Conservation (phyloP, 2,888 invertebrate genomes). For the Lithosia quadra region DNA sequence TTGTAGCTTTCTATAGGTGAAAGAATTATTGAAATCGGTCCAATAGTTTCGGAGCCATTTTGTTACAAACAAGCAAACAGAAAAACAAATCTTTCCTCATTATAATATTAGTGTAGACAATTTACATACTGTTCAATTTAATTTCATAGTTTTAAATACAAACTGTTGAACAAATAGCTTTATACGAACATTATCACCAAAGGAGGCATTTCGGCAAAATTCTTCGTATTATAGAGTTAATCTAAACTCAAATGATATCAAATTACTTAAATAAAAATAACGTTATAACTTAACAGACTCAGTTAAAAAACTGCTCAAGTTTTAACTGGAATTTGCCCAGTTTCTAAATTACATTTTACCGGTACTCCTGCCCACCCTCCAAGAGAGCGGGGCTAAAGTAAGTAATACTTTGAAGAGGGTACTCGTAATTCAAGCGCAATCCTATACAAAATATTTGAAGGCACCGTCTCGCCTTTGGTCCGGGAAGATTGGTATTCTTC, state of each 20-base stretch:
- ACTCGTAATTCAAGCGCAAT: conserved; percentile 54
- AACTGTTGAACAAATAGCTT: too few species aligned
- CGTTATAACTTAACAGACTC: neutral
- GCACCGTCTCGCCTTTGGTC: conserved; percentile 22
- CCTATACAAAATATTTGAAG: conserved; percentile 42
- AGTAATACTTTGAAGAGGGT: conserved; percentile 50
- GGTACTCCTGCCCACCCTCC: conserved; percentile 8
- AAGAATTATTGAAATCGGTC: too few species aligned
- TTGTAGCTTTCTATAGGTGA: too few species aligned
- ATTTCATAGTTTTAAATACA: too few species aligned
- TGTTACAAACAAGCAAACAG: too few species aligned
- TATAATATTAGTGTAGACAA: too few species aligned
- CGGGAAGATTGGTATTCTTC: conserved; percentile 52
- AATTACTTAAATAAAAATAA: neutral
- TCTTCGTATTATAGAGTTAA: too few species aligned
- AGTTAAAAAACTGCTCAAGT: neutral
- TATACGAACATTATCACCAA: too few species aligned
- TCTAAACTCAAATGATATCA: neutral
- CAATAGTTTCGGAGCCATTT: too few species aligned
- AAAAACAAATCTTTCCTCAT: too few species aligned
- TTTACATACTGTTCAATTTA: too few species aligned
- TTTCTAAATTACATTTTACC: neutral
- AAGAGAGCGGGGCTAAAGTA: conserved; percentile 15
- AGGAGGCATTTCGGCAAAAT: too few species aligned
- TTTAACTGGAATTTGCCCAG: neutral